Base-by-base conservation (phyloP, 2,113 vertebrate genomes). In the Prionailurus bengalensis region DNA sequence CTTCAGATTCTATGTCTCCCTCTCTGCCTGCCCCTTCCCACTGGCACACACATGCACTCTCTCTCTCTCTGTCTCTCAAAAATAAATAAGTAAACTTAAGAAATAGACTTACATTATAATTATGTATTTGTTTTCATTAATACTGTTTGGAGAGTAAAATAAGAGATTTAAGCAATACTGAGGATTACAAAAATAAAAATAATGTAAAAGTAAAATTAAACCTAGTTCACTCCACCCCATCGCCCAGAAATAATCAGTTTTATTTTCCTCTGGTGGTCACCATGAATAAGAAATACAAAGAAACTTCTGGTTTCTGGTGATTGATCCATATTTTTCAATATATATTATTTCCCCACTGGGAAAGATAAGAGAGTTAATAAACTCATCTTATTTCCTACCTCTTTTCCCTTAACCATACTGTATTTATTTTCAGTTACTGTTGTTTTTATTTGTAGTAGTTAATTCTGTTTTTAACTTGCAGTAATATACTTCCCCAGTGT, bases 391-490 rank as follows among this genome's bases (percentile, higher is more conserved):
- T 66, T 79, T 86, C 8, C n/a, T 39, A 39, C 7, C 25, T 91
- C 27, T 27, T 76, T 48, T 88, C 36, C 61, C 23, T 93, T 79
- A 73, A 7, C 25, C 33, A n/a, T 2, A 58, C 29, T 7, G 21
- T 65, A 55, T 12, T 33, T 55, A 66, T 31, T 92, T 85, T 94
- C 58, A 61, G 4, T 87, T 70, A 53, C 29, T 68, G 4, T 42
- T 86, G 31, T 45, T 82, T 73, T 63, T 63, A 78, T 29, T 68
- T 66, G 2, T 51, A n/a, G 15, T 51, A 61, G 23, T 45, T 89
- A 86, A 70, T 89, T 82, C 16, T 76, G 17, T 74, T 96, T 97
- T 53, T 78, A 36, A 82, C 74, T 63, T 70, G 17, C 65, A 65
- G 42, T 27, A 45, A 12, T 91, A 31, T 36, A 66, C 17, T 73